Conservation (phyloP, 2,888 invertebrate genomes). For the Meloe dianella region DNA sequence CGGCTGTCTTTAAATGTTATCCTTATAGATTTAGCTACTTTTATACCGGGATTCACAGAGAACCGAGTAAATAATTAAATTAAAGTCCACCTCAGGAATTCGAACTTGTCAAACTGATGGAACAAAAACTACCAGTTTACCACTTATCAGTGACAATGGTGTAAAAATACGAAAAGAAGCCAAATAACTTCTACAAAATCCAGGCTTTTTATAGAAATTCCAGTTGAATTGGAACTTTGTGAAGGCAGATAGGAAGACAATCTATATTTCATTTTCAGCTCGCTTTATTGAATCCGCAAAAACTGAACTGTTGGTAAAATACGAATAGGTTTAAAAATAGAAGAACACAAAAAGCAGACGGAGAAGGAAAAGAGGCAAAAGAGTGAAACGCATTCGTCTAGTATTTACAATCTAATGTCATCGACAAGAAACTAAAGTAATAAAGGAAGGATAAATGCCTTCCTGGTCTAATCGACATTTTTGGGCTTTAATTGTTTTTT, state of each 20-base stretch:
- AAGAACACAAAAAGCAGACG: not conserved
- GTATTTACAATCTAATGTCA: conserved; percentile 23
- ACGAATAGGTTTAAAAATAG: conserved; percentile 25
- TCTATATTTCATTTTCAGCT: conserved; percentile 51
- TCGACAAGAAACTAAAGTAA: conserved; percentile 38
- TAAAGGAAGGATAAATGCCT: conserved; percentile 38
- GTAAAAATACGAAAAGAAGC: conserved; percentile 41
- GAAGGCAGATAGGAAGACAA: conserved; percentile 40
- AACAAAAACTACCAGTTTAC: conserved; percentile 35
- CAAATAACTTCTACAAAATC: conserved; percentile 48
- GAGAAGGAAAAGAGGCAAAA: not conserved
- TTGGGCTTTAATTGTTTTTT: conserved; percentile 33
- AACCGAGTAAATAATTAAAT: conserved; percentile 16
- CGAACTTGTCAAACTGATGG: conserved; percentile 11
- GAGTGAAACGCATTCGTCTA: conserved; percentile 35
- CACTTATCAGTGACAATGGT: conserved; percentile 43
- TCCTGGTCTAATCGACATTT: conserved; percentile 32
- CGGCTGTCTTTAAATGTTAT: conserved; percentile 1
- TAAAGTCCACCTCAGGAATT: conserved; percentile 8
- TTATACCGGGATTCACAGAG: conserved; percentile 10
- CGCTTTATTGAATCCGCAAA: conserved; percentile 47
- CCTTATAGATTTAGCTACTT: not conserved
- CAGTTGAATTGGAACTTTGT: conserved; percentile 40
- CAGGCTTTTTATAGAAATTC: conserved; percentile 44
- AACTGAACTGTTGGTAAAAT: conserved; percentile 43